Base-by-base conservation (phyloP, 2,113 vertebrate species). In the Tachysurus fulvidraco region DNA sequence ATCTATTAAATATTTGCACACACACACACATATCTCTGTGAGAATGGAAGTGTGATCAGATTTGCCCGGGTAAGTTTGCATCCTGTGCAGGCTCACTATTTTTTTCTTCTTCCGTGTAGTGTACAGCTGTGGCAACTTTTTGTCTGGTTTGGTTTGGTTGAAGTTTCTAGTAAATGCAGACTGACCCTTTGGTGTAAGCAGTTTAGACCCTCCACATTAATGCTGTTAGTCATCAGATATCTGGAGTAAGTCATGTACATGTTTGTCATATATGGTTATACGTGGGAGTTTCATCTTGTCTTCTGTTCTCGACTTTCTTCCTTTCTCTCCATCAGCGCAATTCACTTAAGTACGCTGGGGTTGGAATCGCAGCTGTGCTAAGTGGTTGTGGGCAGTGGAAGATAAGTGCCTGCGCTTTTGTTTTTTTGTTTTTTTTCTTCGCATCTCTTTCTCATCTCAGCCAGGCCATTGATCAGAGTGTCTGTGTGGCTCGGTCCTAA, bases 381-480 rank as follows among this genome's bases (percentile, higher is more conserved):
- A 86, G 79, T 76, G 80, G 83, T 74, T 87, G 86, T 87, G 81
- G 80, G 86, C 80, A 87, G 86, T 74, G 28, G 46, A 64, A 36
- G 67, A 87, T 83, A 87, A 87, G 85, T 83, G 80, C 16, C n/a
- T 62, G 79, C 21, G 16, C 28, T 82, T 52, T 69, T 69, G 17
- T 0, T 36, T 30, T 69, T 7, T 69, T 30, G 17, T 2, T n/a
- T 14, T 74, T 74, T 74, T 13, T 67, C 41, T 44, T 67, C 74
- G 67, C 30, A 46, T 81, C 36, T 71, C 57, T 74, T 25, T 83
- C 69, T 76, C 67, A 74, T 82, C 57, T 87, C 25, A 19, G 28
- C 44, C 57, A 62, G 54, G 44, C 19, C 85, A 85, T 78, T 80
- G 76, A 71, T 81, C 64, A 30, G 64, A 2, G 16, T 54, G 44